Evolutionary conservation across 2,113 vertebrate genomes (phyloP).

Genomic region (Ascaphus truei): DNA sequence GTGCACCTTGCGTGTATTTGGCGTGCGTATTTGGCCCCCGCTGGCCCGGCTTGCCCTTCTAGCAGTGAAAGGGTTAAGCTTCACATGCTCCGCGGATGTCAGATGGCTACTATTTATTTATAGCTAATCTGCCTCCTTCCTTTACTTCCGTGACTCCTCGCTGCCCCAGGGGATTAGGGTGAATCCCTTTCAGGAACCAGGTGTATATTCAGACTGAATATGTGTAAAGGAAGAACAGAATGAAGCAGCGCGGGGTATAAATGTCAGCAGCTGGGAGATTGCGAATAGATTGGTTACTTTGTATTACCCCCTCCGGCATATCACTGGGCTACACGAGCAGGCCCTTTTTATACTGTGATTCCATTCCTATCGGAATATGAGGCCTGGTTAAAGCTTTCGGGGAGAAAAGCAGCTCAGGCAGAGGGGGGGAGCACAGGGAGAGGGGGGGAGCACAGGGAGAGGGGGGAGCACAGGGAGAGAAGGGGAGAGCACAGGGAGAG

Average conservation of each 20-base stretch:
- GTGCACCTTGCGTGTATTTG: too few species aligned
- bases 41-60: too few species aligned
- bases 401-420: slow-evolving; percentile 26
- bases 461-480: too few species aligned
- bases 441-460: not conserved
- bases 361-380: slow-evolving; percentile 35
- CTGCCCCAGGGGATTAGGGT: slow-evolving; percentile 13
- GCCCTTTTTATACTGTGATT: slow-evolving; percentile 35
- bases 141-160: slow-evolving; percentile 13
- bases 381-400: slow-evolving; percentile 28
- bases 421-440: not conserved
- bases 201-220: slow-evolving; percentile 16
- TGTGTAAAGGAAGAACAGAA: slow-evolving; percentile 20
- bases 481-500: not conserved
- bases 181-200: slow-evolving; percentile 19
- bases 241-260: slow-evolving; percentile 14
- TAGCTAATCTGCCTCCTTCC: not conserved
- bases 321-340: slow-evolving; percentile 31
- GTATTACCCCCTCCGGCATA: too few species aligned
- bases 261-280: slow-evolving; percentile 35
- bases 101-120: not conserved
- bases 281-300: too few species aligned
- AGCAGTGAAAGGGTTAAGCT: too few species aligned
- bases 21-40: too few species aligned
- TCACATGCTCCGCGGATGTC: not conserved